Percentiles rank a stretch among this genome's conserved stretches.
phyloP scores from a whole-genome alignment of 2,888 invertebrate species.

The Prosopocoilus inquinatus region DNA sequence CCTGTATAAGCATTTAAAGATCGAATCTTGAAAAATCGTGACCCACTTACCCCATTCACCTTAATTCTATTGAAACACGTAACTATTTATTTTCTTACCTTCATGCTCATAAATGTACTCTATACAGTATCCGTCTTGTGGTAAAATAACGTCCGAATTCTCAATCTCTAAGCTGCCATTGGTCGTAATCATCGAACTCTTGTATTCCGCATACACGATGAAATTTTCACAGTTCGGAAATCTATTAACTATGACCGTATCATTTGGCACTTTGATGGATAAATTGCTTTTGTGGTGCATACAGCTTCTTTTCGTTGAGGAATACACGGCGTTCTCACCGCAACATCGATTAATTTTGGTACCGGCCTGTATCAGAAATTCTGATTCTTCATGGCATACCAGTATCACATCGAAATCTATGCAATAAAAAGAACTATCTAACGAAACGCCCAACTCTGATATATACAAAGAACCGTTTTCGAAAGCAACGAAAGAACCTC shows the following conservation, averaged over 20 bases:
- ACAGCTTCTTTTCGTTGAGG: slow-evolving; percentile 56
- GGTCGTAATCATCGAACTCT: slow-evolving; percentile 50
- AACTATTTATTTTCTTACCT: slow-evolving; percentile 32
- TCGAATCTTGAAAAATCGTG: too few species aligned
- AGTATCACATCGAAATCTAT: slow-evolving; percentile 65
- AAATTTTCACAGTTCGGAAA: slow-evolving; percentile 49
- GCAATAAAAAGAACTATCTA: slow-evolving; percentile 65
- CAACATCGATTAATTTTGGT: slow-evolving; percentile 67
- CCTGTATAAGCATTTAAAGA: too few species aligned
- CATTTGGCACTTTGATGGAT: slow-evolving; percentile 39
- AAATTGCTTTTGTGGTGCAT: slow-evolving; percentile 41
- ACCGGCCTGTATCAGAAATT: slow-evolving; percentile 34
- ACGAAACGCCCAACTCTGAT: slow-evolving; percentile 50
- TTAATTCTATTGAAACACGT: too few species aligned
- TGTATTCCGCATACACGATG: slow-evolving; percentile 59
- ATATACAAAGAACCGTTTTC: slow-evolving; percentile 65
- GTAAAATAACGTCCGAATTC: slow-evolving; percentile 48
- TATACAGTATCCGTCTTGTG: slow-evolving; percentile 50
- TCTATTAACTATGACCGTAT: slow-evolving; percentile 37
- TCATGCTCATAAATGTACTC: slow-evolving; percentile 51
- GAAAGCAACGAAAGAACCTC: slow-evolving; percentile 50
- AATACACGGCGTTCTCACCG: slow-evolving; percentile 62
- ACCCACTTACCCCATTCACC: too few species aligned
- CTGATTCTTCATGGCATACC: slow-evolving; percentile 55
- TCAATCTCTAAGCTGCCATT: slow-evolving; percentile 58